phyloP scores from a whole-genome alignment of 2,797 vertebrate species.

The Coreius guichenoti region DNA sequence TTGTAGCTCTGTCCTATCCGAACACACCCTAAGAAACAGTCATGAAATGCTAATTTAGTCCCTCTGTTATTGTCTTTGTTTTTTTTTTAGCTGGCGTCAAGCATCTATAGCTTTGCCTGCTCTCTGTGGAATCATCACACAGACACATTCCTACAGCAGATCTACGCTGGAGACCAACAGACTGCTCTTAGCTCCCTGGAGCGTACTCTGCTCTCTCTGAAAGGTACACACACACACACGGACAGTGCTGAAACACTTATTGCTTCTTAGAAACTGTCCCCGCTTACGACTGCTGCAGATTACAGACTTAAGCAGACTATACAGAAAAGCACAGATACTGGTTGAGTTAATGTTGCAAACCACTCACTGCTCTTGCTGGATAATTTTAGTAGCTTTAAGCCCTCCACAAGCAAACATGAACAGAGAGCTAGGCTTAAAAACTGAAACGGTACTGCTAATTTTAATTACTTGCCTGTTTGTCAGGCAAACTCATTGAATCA shows the following conservation, averaged over 20 bases:
- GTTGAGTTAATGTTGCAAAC: neutral
- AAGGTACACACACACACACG: conserved; percentile 81
- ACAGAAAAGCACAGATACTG: neutral
- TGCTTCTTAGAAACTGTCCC: conserved; percentile 9
- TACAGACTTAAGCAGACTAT: neutral
- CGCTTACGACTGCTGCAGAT: conserved; percentile 4
- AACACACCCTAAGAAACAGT: neutral
- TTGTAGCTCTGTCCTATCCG: neutral
- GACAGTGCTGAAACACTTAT: neutral
- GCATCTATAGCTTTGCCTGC: conserved; percentile 94
- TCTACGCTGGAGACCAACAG: conserved; percentile 83
- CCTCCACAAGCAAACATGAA: neutral
- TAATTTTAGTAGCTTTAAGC: neutral
- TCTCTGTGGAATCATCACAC: conserved; percentile 98
- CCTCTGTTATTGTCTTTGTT: conserved; percentile 43
- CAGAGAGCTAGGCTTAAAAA: neutral
- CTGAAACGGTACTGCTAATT: neutral
- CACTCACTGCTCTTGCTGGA: neutral
- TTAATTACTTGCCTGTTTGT: neutral
- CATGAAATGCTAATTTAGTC: neutral
- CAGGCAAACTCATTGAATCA: neutral
- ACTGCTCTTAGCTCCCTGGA: conserved; percentile 88
- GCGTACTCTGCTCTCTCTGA: conserved; percentile 91
- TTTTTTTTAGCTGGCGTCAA: conserved; percentile 87
- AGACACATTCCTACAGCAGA: conserved; percentile 91